Evolutionary conservation across 2,797 vertebrate genomes (phyloP).

Genomic region (Sardinella longiceps): DNA sequence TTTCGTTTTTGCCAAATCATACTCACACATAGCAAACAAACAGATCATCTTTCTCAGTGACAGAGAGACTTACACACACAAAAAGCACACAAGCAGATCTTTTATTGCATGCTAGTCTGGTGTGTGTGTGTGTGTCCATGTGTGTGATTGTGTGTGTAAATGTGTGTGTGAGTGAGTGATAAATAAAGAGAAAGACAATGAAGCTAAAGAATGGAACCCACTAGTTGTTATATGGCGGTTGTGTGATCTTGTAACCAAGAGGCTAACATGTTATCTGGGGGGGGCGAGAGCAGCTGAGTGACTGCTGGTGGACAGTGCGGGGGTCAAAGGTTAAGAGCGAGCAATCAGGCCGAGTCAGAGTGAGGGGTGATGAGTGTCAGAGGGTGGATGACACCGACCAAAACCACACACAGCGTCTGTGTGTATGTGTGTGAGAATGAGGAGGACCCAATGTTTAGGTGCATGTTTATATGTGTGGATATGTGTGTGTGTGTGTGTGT

Average conservation of each 20-base stretch:
- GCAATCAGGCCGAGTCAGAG: slow-evolving; percentile 64
- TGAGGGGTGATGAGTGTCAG: slow-evolving; percentile 63
- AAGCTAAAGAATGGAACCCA: slow-evolving; percentile 26
- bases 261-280: slow-evolving; percentile 38
- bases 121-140: background rate
- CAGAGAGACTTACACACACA: background rate
- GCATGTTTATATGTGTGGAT: background rate
- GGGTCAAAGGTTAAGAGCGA: slow-evolving; percentile 69
- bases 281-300: slow-evolving; percentile 51
- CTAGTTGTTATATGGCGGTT: slow-evolving; percentile 15
- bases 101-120: background rate
- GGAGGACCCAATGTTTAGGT: background rate
- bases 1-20: background rate
- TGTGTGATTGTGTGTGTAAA: background rate
- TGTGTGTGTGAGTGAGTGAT: background rate
- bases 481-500: background rate
- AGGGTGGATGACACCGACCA: slow-evolving; percentile 43
- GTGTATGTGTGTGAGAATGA: background rate
- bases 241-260: slow-evolving; percentile 32
- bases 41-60: background rate
- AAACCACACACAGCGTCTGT: slow-evolving; percentile 34
- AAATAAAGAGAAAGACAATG: background rate
- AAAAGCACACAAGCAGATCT: background rate
- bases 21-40: background rate
- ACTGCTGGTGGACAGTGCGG: slow-evolving; percentile 59